phyloP scores from a whole-genome alignment of 2,888 invertebrate species.

The Plusia festucae region DNA sequence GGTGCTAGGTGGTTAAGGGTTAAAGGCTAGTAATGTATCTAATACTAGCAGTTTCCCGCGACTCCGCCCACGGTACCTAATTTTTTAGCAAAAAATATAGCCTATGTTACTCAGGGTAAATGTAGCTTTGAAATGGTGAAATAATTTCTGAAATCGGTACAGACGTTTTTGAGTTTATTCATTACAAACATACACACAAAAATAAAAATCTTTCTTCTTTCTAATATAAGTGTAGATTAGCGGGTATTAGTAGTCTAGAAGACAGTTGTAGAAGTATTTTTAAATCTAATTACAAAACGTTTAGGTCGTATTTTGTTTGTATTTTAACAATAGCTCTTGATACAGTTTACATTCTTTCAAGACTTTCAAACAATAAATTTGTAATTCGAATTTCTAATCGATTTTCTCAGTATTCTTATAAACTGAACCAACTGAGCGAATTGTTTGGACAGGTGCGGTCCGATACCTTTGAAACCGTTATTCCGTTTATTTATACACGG shows the following conservation, averaged over 20 bases:
- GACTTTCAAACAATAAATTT: neutral
- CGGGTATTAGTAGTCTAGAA: neutral
- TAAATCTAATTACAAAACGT: neutral
- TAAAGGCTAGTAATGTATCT: too few relatives aligned
- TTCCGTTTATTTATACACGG: neutral
- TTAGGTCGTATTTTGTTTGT: neutral
- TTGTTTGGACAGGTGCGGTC: constrained; percentile 4
- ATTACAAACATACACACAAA: too few relatives aligned
- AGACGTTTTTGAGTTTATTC: too few relatives aligned
- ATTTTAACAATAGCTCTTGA: neutral
- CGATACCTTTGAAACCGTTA: constrained; percentile 4
- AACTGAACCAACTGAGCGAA: neutral
- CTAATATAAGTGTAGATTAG: too few relatives aligned
- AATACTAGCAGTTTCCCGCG: too few relatives aligned
- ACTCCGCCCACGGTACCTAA: too few relatives aligned
- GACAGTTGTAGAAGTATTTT: neutral
- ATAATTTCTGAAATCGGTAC: too few relatives aligned
- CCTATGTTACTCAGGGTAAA: too few relatives aligned
- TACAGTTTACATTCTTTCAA: neutral
- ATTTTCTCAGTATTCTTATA: constrained; percentile 1
- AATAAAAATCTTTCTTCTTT: too few relatives aligned
- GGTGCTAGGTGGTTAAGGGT: too few relatives aligned
- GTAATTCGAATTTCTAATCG: neutral
- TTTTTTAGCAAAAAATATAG: too few relatives aligned
- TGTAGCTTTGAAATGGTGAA: too few relatives aligned